Percentiles rank a stretch among this genome's conserved stretches.
Conservation (phyloP, 2,888 invertebrate species). For the Campoplex capitator region DNA sequence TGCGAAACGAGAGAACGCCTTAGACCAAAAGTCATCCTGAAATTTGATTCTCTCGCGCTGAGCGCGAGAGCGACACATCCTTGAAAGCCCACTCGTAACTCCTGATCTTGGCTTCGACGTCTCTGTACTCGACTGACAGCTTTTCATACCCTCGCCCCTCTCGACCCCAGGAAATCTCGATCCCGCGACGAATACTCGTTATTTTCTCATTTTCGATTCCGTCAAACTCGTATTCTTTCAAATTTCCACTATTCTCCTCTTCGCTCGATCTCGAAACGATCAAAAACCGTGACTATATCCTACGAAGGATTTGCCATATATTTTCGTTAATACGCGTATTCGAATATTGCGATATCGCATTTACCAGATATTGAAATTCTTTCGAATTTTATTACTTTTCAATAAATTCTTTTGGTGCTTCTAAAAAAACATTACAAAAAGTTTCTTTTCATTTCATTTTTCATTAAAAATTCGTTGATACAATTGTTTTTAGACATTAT, state of each 20-base stretch:
- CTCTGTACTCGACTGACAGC: conserved; percentile 34
- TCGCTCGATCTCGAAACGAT: neutral
- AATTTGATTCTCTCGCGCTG: conserved; percentile 51
- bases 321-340: neutral
- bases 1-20: conserved; percentile 64
- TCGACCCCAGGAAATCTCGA: neutral
- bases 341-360: neutral
- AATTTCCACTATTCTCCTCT: neutral
- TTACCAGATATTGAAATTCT: neutral
- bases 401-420: too few species aligned
- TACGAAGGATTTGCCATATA: neutral
- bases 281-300: neutral
- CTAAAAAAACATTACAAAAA: too few species aligned
- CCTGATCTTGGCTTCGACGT: conserved; percentile 51
- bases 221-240: conserved; percentile 25
- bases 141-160: conserved; percentile 28
- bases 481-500: too few species aligned
- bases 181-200: conserved; percentile 22
- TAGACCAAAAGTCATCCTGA: conserved; percentile 71
- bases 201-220: conserved; percentile 36
- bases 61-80: conserved; percentile 26
- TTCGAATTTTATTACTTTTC: neutral
- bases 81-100: conserved; percentile 38
- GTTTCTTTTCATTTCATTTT: too few species aligned
- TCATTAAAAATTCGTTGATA: neutral